These are phyloP conservation scores for Dromaius novaehollandiae DNA, from an alignment of 2,113 vertebrate species.

Conservation along the genomic window DNA sequence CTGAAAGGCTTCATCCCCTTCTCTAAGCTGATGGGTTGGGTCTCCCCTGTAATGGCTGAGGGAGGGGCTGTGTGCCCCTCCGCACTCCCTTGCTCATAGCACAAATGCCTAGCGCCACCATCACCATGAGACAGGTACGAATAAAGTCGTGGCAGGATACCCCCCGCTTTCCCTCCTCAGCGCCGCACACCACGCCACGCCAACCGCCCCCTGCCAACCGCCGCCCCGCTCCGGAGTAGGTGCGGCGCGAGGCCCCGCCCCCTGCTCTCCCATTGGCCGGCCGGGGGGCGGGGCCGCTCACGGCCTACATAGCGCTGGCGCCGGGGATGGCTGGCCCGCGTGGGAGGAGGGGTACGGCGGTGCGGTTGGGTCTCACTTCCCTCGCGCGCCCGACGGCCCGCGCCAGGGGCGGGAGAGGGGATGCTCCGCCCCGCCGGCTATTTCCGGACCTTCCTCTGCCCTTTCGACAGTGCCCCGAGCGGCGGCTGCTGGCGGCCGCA, in stretches of 20 bases:
- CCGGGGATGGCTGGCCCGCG: background rate
- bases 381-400: too few species aligned
- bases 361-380: too few species aligned
- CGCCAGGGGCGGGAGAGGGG: too few species aligned
- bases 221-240: too few species aligned
- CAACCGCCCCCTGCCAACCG: too few species aligned
- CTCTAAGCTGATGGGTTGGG: background rate
- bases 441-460: slow-evolving; percentile 63
- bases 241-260: too few species aligned
- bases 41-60: background rate
- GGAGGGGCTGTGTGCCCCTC: background rate
- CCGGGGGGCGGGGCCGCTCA: background rate
- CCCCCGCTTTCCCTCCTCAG: too few species aligned
- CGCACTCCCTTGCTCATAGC: background rate
- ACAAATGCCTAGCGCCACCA: rapidly evolving
- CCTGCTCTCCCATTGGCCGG: too few species aligned
- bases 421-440: slow-evolving; percentile 72
- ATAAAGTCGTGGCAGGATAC: rapidly evolving
- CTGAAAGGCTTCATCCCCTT: background rate
- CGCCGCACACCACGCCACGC: too few species aligned
- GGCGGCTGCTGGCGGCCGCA: slow-evolving; percentile 52
- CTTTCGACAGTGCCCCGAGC: background rate
- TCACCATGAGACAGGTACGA: too few species aligned
- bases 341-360: background rate
- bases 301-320: rapidly evolving